Evolutionary conservation across 2,888 invertebrate genomes (phyloP).

Genomic region (Chloroclystis v-ata): DNA sequence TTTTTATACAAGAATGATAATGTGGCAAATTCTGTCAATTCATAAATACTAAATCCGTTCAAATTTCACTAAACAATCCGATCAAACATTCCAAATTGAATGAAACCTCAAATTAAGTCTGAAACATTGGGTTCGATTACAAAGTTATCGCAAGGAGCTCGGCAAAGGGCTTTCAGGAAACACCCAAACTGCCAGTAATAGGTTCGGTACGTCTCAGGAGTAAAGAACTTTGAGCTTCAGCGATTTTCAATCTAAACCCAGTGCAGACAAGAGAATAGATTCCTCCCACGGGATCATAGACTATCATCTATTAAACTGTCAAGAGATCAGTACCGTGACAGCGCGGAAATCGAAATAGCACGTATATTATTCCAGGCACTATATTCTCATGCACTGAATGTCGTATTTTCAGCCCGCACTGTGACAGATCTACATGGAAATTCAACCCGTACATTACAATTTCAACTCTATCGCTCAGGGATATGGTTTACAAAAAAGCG

Average conservation of each 20-base stretch:
- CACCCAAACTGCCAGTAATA: neutral
- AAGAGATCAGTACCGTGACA: conserved; percentile 33
- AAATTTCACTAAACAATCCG: no score
- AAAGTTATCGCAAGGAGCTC: neutral
- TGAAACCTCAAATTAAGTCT: no score
- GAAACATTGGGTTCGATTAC: neutral
- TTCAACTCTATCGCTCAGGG: conserved; percentile 25
- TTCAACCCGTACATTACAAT: conserved; percentile 19
- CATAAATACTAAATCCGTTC: no score
- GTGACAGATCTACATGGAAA: conserved; percentile 39
- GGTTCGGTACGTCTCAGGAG: neutral
- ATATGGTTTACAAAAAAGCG: conserved; percentile 25
- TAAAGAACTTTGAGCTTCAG: conserved; percentile 9
- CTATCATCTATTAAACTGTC: conserved; percentile 34
- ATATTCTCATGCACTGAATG: conserved; percentile 54
- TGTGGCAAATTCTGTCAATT: no score
- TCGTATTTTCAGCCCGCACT: conserved; percentile 53
- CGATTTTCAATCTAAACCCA: conserved; percentile 20
- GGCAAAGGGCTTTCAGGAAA: neutral
- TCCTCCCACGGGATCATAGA: conserved; percentile 23
- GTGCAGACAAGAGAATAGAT: conserved; percentile 21
- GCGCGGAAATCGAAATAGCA: conserved; percentile 33
- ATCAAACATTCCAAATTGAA: no score
- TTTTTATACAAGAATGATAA: no score
- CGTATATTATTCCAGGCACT: conserved; percentile 49